Conservation (phyloP, 2,888 invertebrate species). For the Pyrgus malvae region DNA sequence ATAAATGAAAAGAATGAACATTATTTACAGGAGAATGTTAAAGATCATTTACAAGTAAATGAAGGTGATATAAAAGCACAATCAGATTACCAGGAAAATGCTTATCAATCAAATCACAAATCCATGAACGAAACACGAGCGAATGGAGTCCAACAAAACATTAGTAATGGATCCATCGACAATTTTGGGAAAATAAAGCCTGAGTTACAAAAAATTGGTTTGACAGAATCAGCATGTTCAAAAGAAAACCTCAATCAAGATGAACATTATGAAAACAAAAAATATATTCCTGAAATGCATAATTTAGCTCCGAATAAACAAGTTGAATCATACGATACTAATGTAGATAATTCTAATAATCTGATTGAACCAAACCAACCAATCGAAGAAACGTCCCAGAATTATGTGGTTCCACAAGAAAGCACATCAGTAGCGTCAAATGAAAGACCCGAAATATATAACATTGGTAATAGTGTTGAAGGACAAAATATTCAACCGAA, state of each 20-base stretch:
- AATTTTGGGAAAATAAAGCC: no score
- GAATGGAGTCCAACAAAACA: no score
- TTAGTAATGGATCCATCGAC: no score
- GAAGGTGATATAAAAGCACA: neutral
- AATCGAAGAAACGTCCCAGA: no score
- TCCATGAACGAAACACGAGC: neutral
- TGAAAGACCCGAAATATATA: neutral
- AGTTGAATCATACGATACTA: neutral
- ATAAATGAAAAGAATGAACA: constrained; percentile 14
- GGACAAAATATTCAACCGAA: neutral
- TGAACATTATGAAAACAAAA: neutral
- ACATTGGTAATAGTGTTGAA: neutral
- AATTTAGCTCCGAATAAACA: neutral
- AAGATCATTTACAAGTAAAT: neutral
- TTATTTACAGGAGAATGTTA: constrained; percentile 4
- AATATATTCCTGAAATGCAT: neutral
- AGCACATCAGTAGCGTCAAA: neutral
- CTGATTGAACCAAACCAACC: neutral
- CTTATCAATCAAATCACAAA: neutral
- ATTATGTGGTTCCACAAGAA: neutral
- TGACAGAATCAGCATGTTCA: no score
- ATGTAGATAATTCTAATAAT: neutral
- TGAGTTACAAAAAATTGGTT: no score
- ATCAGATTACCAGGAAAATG: neutral
- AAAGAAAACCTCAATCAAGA: no score